Conservation (phyloP, 2,888 invertebrate species). For the Drosophila nigritarsus region DNA sequence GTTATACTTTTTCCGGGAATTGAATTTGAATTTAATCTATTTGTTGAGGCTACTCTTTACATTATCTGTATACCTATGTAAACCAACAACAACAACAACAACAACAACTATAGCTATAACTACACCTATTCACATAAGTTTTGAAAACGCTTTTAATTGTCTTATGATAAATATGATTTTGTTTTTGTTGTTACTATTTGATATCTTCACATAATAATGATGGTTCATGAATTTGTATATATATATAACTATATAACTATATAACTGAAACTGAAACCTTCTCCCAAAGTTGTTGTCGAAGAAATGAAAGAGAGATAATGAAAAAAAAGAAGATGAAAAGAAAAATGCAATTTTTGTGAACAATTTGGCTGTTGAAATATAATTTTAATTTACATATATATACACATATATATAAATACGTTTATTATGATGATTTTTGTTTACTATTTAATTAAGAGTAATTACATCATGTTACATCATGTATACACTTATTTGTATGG, state of each 20-base stretch:
- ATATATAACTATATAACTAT: too few relatives aligned
- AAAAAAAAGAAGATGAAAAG: conserved; percentile 45
- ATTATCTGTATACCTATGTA: conserved; percentile 23
- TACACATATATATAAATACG: conserved; percentile 35
- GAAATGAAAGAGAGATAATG: conserved; percentile 24
- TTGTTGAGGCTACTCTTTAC: conserved; percentile 66
- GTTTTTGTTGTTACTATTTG: conserved; percentile 23
- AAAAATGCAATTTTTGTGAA: conserved; percentile 81
- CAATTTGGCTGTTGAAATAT: conserved; percentile 80
- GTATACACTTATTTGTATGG: conserved; percentile 36
- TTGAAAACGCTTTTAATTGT: conserved; percentile 68
- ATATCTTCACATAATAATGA: background rate
- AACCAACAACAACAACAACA: conserved; percentile 4
- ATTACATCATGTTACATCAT: conserved; percentile 49
- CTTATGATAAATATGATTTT: conserved; percentile 47
- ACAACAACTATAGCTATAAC: conserved; percentile 31
- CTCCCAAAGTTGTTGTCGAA: conserved; percentile 61
- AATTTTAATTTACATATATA: conserved; percentile 63
- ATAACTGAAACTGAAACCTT: too few relatives aligned
- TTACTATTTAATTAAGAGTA: conserved; percentile 37
- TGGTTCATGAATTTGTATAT: conserved; percentile 24
- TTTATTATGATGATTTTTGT: conserved; percentile 49
- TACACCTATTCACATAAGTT: conserved; percentile 46
- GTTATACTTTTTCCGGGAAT: conserved; percentile 6
- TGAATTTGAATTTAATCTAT: conserved; percentile 21